Base-by-base conservation (phyloP, 37 sponge, comb jelly and placozoan genomes). In the Geodia barretti region DNA sequence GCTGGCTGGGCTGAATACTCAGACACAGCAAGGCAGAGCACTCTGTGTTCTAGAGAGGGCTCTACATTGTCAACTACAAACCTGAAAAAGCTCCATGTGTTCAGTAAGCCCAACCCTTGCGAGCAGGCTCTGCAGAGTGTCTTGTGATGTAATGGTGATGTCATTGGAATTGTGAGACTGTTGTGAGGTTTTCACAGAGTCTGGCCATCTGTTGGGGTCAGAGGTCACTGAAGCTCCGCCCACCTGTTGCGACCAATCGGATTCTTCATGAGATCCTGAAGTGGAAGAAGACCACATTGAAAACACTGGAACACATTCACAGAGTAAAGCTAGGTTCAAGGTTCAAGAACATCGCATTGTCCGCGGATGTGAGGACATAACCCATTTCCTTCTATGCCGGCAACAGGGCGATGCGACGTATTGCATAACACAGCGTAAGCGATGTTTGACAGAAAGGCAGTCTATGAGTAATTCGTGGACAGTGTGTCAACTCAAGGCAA, bases 51-150 rank as follows among this genome's bases (percentile, higher is more conserved):
- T n/a, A n/a, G n/a, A n/a, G n/a, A n/a, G n/a, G n/a, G n/a, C n/a
- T n/a, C n/a, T n/a, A n/a, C n/a, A n/a, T n/a, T n/a, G n/a, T n/a
- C n/a, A n/a, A 20, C 14, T 4, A 42, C 80, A 34, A 38, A 92
- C 92, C 76, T 87, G 68, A 39, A 93, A 93, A 31, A 93, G 75
- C 17, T 75, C 39, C 9, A 83, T 62, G 68, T 90, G 74, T 11
- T 90, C 68, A 60, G 77, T 36, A 54, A 93, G 61, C 8, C 83
- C 83, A 39, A 90, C 39, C 23, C 76, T 78, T 33, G 67, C 82
- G n/a, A 93, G 82, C 2, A 93, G 67, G 58, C 81, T 39, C 39
- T 83, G 70, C 2, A 92, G 69, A 25, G 39, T 83, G 54, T 91
- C 91, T 7, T 61, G 47, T 7, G 73, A 28, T 36, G 86, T 25